Base-by-base conservation (phyloP, 2,797 vertebrate genomes). In the Miichthys miiuy region DNA sequence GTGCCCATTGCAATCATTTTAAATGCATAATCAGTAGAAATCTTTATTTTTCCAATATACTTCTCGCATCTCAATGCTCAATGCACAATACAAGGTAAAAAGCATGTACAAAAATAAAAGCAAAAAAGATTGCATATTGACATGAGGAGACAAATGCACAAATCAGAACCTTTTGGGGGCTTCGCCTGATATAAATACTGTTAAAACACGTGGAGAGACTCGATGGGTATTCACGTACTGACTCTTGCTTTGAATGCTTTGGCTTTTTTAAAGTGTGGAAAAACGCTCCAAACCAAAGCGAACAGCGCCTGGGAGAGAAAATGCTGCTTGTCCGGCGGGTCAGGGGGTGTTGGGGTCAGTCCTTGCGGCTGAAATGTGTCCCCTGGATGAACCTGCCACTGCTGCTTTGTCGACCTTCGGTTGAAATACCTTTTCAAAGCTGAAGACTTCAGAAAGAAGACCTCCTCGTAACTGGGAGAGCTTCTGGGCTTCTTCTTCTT, bases 341-440 rank as follows among this genome's bases (percentile, higher is more conserved):
- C 97, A 99, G 96, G 96, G 96, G 97, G 97, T 97, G 87, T 94
- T 94, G 97, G 97, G 98, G 98, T 99, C 98, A 99, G 95, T 96
- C 96, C 97, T 98, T 91, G 95, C 91, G 96, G 97, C 97, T 98
- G 96, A 97, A 98, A 98, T 96, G 95, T 99, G 98, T 97, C 98
- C 98, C 96, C 96, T 97, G 95, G 94, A 93, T 99, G 98, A 99
- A 99, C 98, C 97, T 98, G 96, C 94, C 96, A 92, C 96, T 94
- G 93, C 96, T 96, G 96, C 97, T 96, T 97, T 96, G 96, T 97
- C 97, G 94, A 97, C 97, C 96, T 98, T 97, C 96, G 96, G 94
- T 95, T 96, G 95, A 94, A 98, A 98, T 97, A 97, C 96, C 97
- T 97, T 98, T 97, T 97, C 96, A 97, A 93, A 68, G 94, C 91